phyloP scores from a whole-genome alignment of 2,113 vertebrate genomes.

The Passerina amoena region DNA sequence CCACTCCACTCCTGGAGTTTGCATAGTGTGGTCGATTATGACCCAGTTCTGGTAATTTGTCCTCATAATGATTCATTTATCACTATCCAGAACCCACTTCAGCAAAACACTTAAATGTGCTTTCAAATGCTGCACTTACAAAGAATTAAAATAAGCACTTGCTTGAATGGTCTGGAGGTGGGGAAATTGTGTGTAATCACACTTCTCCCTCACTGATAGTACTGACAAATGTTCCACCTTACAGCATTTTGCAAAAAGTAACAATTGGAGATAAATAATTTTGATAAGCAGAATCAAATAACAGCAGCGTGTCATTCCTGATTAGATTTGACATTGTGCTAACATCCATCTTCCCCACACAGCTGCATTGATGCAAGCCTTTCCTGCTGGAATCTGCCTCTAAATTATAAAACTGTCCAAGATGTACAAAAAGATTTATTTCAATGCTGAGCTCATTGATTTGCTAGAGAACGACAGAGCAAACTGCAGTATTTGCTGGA shows the following conservation, averaged over 20 bases:
- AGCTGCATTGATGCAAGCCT: background rate
- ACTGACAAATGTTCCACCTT: background rate
- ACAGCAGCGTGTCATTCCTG: background rate
- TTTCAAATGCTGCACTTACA: background rate
- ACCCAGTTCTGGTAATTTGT: slow-evolving; percentile 39
- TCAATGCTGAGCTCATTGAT: background rate
- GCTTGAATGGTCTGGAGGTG: background rate
- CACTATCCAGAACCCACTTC: slow-evolving; percentile 33
- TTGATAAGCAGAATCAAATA: slow-evolving; percentile 2
- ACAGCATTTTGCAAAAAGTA: background rate
- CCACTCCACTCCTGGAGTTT: background rate
- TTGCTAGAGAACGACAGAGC: background rate
- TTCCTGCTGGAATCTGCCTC: background rate
- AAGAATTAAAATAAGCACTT: slow-evolving; percentile 16
- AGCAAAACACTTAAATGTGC: slow-evolving; percentile 7
- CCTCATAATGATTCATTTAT: slow-evolving; percentile 39
- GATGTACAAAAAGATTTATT: background rate
- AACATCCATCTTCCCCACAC: background rate
- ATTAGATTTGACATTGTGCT: background rate
- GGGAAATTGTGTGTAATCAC: background rate
- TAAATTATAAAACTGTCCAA: slow-evolving; percentile 3
- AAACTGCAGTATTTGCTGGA: fast-evolving
- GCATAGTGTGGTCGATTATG: background rate
- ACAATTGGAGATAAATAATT: slow-evolving; percentile 5
- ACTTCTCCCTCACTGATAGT: background rate